These are phyloP conservation scores for Odontamblyopus rebecca DNA, from an alignment of 2,797 vertebrate species.

Conservation along the genomic window DNA sequence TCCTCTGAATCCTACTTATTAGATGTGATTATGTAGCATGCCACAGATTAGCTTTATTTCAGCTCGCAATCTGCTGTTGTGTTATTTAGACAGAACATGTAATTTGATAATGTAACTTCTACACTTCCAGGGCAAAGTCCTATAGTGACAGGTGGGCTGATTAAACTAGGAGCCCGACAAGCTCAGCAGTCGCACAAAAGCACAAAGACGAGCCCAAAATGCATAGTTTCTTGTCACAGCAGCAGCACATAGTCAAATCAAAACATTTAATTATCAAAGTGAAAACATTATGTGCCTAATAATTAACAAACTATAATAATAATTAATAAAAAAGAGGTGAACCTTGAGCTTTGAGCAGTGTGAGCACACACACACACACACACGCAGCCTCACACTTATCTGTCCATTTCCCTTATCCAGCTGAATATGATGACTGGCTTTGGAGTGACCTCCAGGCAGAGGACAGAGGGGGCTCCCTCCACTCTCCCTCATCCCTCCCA, in stretches of 20 bases:
- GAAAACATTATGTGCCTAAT: neutral
- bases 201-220: conserved; percentile 59
- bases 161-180: conserved; percentile 76
- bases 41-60: conserved; percentile 75
- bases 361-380: conserved; percentile 12
- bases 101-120: conserved; percentile 80
- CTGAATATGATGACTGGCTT: conserved; percentile 84
- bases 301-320: conserved; percentile 12
- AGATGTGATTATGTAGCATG: conserved; percentile 78
- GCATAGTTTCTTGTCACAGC: conserved; percentile 64
- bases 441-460: conserved; percentile 91
- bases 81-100: conserved; percentile 77
- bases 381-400: conserved; percentile 60
- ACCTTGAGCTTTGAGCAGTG: conserved; percentile 12
- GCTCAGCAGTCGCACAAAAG: conserved; percentile 73
- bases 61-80: conserved; percentile 62
- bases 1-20: conserved; percentile 74
- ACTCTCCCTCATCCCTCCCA: conserved; percentile 76
- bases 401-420: conserved; percentile 79
- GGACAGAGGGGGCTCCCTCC: conserved; percentile 79
- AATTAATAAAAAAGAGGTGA: conserved; percentile 9
- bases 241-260: conserved; percentile 28
- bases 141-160: conserved; percentile 70
- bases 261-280: conserved; percentile 3
- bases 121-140: conserved; percentile 73